Percentiles rank a stretch among this genome's conserved stretches.
phyloP scores from a whole-genome alignment of 2,113 vertebrate species.

The Halichoerus grypus region DNA sequence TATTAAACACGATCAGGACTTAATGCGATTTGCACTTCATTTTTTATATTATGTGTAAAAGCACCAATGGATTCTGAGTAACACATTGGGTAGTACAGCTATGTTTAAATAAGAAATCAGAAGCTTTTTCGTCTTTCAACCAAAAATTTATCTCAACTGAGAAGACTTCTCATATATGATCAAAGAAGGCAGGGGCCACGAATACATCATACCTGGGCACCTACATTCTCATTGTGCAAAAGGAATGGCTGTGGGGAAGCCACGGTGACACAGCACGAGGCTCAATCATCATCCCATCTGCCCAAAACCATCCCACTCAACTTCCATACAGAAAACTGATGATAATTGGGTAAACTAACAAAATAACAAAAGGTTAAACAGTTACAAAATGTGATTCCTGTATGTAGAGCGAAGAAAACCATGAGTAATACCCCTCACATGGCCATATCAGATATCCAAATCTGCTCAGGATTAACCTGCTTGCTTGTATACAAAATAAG shows the following conservation, averaged over 20 bases:
- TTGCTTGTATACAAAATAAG: conserved; percentile 32
- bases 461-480: background rate
- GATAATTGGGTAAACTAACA: conserved; percentile 4
- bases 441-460: background rate
- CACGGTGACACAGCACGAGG: background rate
- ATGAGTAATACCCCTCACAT: conserved; percentile 29
- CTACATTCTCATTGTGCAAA: background rate
- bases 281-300: background rate
- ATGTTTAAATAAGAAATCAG: conserved; percentile 2
- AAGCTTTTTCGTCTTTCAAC: conserved; percentile 5
- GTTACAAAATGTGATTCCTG: conserved; percentile 19
- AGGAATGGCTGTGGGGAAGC: background rate
- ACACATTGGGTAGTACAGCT: background rate
- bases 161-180: background rate
- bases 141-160: background rate
- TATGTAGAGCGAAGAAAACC: background rate
- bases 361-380: conserved; percentile 47
- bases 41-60: conserved; percentile 41
- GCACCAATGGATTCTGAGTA: background rate
- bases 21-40: background rate
- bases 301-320: conserved; percentile 5
- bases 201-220: background rate
- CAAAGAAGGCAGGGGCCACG: background rate
- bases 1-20: conserved; percentile 53
- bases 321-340: background rate